These are phyloP conservation scores for Bedellia somnulentella DNA, from an alignment of 2,888 invertebrate genomes.

Conservation along the genomic window DNA sequence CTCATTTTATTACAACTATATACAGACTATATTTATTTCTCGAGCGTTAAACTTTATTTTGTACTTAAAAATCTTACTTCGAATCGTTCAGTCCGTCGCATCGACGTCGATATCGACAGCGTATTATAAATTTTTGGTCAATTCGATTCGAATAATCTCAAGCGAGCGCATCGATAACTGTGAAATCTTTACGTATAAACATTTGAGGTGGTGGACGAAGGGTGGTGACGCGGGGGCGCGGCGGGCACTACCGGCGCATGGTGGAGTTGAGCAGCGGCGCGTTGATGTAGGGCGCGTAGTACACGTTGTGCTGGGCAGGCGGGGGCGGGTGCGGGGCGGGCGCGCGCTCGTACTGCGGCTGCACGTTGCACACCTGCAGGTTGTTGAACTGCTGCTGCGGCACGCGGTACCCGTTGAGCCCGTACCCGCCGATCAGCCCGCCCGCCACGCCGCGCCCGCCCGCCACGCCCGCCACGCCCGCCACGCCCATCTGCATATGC, in stretches of 20 bases:
- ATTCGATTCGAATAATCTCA: too few relatives aligned
- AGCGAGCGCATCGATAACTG: too few relatives aligned
- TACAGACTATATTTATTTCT: slow-evolving; percentile 23
- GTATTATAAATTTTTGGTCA: too few relatives aligned
- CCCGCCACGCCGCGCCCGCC: too few relatives aligned
- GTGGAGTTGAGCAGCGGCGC: slow-evolving; percentile 71
- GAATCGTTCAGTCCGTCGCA: too few relatives aligned
- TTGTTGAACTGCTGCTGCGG: slow-evolving; percentile 84
- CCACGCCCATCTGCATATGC: slow-evolving; percentile 66
- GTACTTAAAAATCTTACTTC: slow-evolving; percentile 43
- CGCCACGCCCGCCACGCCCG: too few relatives aligned
- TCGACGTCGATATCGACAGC: too few relatives aligned
- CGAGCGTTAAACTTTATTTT: slow-evolving; percentile 24
- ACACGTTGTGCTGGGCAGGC: slow-evolving; percentile 73
- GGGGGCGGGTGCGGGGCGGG: slow-evolving; percentile 34
- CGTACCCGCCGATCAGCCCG: slow-evolving; percentile 72
- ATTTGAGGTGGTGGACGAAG: too few relatives aligned
- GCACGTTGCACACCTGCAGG: slow-evolving; percentile 79
- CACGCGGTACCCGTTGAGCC: slow-evolving; percentile 80
- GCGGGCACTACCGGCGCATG: slow-evolving; percentile 66
- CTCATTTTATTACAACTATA: slow-evolving; percentile 19
- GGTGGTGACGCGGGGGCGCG: too few relatives aligned
- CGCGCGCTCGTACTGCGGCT: slow-evolving; percentile 58
- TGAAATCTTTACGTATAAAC: too few relatives aligned
- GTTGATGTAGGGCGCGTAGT: slow-evolving; percentile 68